Evolutionary conservation across 2,888 invertebrate genomes (phyloP), one percentile per base, ranked within the genome.

Genomic region (Stomorhina lunata): DNA sequence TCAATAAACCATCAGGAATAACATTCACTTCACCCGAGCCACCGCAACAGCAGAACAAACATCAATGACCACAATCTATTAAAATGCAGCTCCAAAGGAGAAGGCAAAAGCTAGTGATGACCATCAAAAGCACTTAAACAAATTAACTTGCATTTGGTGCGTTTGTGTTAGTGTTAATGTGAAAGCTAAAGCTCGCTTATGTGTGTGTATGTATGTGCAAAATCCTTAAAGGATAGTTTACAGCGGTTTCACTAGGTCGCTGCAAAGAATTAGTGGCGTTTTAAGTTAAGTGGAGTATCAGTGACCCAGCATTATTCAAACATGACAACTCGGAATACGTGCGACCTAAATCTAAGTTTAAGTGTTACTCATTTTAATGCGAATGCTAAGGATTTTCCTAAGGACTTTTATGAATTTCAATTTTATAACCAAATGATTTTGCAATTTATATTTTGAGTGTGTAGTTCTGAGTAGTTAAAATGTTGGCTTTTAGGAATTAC

Each of bases 41-140:
- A 5, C 12, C 10, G 12, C 2, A 27, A 7, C 37, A 37, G 27
- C 27, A 12, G 55, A 29, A 27, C 1, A 1, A 69, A 4, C 37
- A 53, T 34, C 27, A 29, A 50, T 25, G 12, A 57, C 50, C 4
- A 17, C 34, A 22, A 27, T 27, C 1, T 12, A 9, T 29, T 10
- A 43, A 63, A 61, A 32, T 32, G 57, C 43, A 57, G 22, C 12
- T 57, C 45, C n/a, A 17, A 43, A 55, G 37, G 4, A 50, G 22
- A n/a, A n/a, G n/a, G n/a, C n/a, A 43, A 29, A 29, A 69, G 4
- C n/a, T 15, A 32, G 15, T 4, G 32, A 48, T 29, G 43, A 72
- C 12, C 29, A 65, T 25, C 55, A 32, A 48, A 53, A 61, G 59
- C 68, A 76, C 76, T 77, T 77, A 77, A 77, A 32, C 12, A 66